Evolutionary conservation across 2,797 vertebrate genomes (phyloP), one percentile per base, ranked within the genome.

Genomic region (Spondyliosoma cantharus): DNA sequence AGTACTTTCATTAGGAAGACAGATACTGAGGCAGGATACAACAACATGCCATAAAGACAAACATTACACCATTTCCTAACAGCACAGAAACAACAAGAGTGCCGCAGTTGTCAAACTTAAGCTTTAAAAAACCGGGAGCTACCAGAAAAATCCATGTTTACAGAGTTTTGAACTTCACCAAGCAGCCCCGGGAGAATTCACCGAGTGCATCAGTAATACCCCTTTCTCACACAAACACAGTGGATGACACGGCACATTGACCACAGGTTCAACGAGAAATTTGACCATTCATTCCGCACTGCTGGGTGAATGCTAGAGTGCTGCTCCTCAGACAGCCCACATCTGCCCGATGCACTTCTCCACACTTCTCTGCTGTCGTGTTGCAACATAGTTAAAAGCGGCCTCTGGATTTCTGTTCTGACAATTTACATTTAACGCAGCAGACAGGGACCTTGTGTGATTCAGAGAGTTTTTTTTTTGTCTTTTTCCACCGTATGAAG

Each of bases 1-100:
- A 80, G 72, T 70, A 58, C 61, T 71, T 86, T 85, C 80, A 90
- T 87, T 91, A 87, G 70, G 73, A 87, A 82, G 87, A 91, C 80
- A 61, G 64, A 88, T 87, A 80, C 78, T 74, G 63, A 71, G 59
- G 79, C 74, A 65, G 78, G 75, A 83, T 87, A 75, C 32, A 81
- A 80, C 80, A 90, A 86, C 68, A 76, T 77, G 81, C 29, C 73
- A 87, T 76, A 60, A 80, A 84, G 67, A 74, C 66, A 81, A 71
- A 73, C 19, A 71, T 16, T 29, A n/a, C 49, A 58, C 52, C 37
- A 16, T 74, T 76, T 54, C 63, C 74, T 65, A 65, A 84, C 74
- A 78, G 61, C 73, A 71, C 25, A 62, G n/a, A 68, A 86, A 73
- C 57, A 61, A 32, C 59, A 61, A 7, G 50, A 48, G 32, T 53